Evolutionary conservation across 1,140 invertebrate species (phyloP), one percentile per base, ranked within the genome.

Genomic region (Ips typographus): DNA sequence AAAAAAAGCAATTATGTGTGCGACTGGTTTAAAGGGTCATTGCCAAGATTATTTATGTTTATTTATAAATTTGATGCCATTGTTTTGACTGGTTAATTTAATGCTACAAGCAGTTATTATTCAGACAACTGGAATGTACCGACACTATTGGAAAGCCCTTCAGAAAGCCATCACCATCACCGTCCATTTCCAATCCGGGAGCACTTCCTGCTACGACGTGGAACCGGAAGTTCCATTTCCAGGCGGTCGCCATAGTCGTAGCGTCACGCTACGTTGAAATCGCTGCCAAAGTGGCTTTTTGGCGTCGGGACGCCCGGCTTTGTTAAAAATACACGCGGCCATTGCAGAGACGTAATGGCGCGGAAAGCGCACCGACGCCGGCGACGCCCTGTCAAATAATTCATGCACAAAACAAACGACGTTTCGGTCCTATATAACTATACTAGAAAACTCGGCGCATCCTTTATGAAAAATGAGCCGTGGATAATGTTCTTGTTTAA

Each of bases 291-390:
- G 66, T 68, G 66, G 66, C 66, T 61, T 67, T 67, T 67, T 61
- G 66, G 66, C 66, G 66, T 68, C 66, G 66, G 47, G 47, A 68
- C 66, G 66, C 58, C 52, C 66, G 66, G 40, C 57, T 68, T 68
- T 62, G 66, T 68, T 68, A 68, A 68, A 68, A 68, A 68, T 68
- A 67, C 65, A 67, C 57, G 57, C 63, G 63, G 53, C 66, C 65
- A 60, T 67, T 52, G 59, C 66, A 53, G 58, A 37, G 58, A 68
- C 40, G 58, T 62, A 68, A 68, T 68, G 66, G 66, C 42, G 66
- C 42, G 66, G 66, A 68, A 68, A 68, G 66, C 49, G 47, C 47
- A 43, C 38, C 42, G 64, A 66, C 52, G 62, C n/a, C 62, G 40
- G 37, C 66, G 52, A 40, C 58, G 59, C 52, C 59, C 40, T 49